Percentiles rank a stretch among this genome's conserved stretches.
Conservation (phyloP, 2,888 invertebrate genomes). For the Octonoba sinensis region DNA sequence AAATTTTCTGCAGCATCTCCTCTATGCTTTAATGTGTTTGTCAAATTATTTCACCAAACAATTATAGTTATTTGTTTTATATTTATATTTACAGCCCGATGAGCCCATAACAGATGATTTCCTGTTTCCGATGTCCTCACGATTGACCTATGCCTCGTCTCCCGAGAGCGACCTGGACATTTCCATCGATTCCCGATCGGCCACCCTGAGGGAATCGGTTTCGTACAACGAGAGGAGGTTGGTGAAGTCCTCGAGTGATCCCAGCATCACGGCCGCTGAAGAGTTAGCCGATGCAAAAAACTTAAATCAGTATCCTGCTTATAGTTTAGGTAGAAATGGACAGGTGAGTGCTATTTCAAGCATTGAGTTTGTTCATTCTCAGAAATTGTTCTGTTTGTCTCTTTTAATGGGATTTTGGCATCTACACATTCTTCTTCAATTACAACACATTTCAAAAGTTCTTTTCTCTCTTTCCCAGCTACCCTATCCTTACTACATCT, state of each 20-base stretch:
- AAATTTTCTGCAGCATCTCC: background rate
- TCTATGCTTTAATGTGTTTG: no score
- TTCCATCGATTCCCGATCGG: conserved; percentile 67
- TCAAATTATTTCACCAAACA: no score
- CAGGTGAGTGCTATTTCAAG: conserved; percentile 28
- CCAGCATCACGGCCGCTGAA: conserved; percentile 93
- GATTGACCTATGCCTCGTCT: conserved; percentile 94
- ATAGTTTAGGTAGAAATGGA: conserved; percentile 48
- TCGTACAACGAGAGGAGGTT: conserved; percentile 68
- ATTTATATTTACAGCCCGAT: conserved; percentile 84
- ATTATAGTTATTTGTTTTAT: no score
- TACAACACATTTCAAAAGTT: conserved; percentile 16
- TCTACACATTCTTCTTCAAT: conserved; percentile 9
- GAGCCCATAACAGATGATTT: conserved; percentile 98
- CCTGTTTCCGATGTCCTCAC: conserved; percentile 94
- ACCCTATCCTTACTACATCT: conserved; percentile 62
- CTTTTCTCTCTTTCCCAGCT: conserved; percentile 47
- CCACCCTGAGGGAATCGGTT: conserved; percentile 56
- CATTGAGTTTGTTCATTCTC: background rate
- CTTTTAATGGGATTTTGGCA: conserved; percentile 24
- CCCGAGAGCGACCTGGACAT: conserved; percentile 92
- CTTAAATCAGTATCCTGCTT: conserved; percentile 30
- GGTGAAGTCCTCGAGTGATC: conserved; percentile 90
- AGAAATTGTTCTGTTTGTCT: background rate
- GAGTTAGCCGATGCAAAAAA: conserved; percentile 72